phyloP scores from a whole-genome alignment of 2,113 vertebrate genomes.

The Macrotis lagotis region DNA sequence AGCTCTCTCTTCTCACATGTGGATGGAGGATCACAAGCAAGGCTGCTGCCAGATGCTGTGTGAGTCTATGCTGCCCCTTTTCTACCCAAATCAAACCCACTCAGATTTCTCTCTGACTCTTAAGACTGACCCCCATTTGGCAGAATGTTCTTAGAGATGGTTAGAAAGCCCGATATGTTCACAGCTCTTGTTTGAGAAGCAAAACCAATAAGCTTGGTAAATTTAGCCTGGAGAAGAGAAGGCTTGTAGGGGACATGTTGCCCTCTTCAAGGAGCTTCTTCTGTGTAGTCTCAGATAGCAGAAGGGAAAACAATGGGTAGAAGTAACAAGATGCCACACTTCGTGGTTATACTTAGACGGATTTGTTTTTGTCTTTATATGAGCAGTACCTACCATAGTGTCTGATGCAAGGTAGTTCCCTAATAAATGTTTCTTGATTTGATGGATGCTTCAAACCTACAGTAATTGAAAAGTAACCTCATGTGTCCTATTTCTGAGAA shows the following conservation, averaged over 20 bases:
- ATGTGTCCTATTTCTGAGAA: conserved; percentile 40
- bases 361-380: neutral
- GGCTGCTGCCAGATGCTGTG: neutral
- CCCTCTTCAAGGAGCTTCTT: neutral
- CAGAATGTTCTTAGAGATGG: neutral
- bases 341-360: neutral
- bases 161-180: neutral
- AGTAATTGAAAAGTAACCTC: conserved; percentile 27
- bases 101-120: neutral
- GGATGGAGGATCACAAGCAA: conserved; percentile 55
- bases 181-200: neutral
- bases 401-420: neutral
- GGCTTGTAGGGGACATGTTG: neutral
- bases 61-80: conserved; percentile 21
- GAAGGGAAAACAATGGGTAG: neutral
- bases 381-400: neutral
- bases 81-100: conserved; percentile 31
- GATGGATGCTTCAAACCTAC: conserved; percentile 44
- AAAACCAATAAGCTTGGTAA: neutral
- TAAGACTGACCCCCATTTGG: neutral
- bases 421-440: neutral
- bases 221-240: neutral
- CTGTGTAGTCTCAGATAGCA: neutral
- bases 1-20: conserved; percentile 53
- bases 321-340: neutral